A percentile compares a stretch with the other conserved stretches of the same genome.
Evolutionary conservation across 1,140 invertebrate species (phyloP).

Genomic region (Melanaphis sacchari): DNA sequence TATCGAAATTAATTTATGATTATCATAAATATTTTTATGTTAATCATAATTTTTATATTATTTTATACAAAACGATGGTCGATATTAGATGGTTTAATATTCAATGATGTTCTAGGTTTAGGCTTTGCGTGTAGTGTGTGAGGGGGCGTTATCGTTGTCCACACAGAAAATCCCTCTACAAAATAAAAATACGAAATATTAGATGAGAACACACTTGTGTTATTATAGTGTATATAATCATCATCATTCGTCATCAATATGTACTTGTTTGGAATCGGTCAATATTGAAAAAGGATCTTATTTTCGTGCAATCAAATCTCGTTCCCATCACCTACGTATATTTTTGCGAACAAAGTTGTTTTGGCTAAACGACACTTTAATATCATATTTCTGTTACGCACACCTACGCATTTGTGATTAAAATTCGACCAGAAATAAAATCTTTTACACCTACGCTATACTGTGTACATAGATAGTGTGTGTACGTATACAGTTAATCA

Average conservation of each 20-base stretch:
- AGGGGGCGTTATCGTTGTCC: background rate
- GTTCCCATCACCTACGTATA: background rate
- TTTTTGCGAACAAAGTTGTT: background rate
- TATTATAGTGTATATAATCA: background rate
- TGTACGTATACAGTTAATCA: background rate
- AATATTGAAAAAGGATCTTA: too few relatives aligned
- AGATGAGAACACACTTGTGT: background rate
- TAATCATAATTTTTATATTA: background rate
- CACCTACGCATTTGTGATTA: too few relatives aligned
- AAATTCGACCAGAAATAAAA: background rate
- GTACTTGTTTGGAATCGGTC: background rate
- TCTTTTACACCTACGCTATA: background rate
- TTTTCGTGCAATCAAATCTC: background rate
- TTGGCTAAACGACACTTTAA: background rate
- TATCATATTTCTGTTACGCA: too few relatives aligned
- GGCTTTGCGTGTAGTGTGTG: background rate
- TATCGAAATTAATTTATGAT: background rate
- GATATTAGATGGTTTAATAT: background rate
- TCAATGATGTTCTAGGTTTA: background rate
- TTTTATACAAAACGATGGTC: background rate
- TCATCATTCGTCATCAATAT: background rate
- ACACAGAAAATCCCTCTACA: background rate
- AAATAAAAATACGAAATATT: background rate
- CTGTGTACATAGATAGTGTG: background rate
- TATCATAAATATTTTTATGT: conserved; percentile 14